These are phyloP conservation scores for Benitochromis conjunctus DNA, from an alignment of 2,113 vertebrate genomes.

Conservation along the genomic window DNA sequence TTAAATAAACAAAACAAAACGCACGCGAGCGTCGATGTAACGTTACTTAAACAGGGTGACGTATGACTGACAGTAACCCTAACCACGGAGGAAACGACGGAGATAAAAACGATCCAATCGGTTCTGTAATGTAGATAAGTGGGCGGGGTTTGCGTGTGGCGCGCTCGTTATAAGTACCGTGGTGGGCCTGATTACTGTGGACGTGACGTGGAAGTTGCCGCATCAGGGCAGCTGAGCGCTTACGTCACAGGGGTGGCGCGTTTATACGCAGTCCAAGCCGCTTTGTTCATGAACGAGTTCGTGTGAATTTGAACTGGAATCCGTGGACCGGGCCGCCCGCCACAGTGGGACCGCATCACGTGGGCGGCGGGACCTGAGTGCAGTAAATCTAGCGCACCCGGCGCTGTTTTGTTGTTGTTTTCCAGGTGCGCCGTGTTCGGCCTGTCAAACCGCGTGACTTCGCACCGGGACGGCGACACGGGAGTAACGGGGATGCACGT, in stretches of 20 bases:
- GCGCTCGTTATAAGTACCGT: fast-evolving
- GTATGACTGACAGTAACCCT: not conserved
- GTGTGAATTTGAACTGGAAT: not conserved
- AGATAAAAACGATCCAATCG: not conserved
- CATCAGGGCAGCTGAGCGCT: fast-evolving
- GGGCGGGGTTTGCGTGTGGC: not conserved
- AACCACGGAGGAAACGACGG: conserved; percentile 14
- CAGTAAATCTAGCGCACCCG: not conserved
- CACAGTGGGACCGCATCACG: not conserved
- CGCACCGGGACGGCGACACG: not conserved
- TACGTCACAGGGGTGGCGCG: fast-evolving
- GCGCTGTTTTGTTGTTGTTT: conserved; percentile 67
- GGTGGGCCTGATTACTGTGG: fast-evolving
- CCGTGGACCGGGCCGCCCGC: not conserved
- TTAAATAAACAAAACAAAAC: no score
- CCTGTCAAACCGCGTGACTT: conserved; percentile 46
- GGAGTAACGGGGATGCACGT: conserved; percentile 59
- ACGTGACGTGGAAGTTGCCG: not conserved
- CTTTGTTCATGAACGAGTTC: not conserved
- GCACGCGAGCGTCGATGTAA: not conserved
- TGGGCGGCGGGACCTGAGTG: not conserved
- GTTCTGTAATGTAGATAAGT: not conserved
- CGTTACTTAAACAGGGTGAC: not conserved
- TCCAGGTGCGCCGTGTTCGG: conserved; percentile 35
- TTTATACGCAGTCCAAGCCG: not conserved